Conservation (phyloP, 2,888 invertebrate genomes). For the Phragmatobia fuliginosa region DNA sequence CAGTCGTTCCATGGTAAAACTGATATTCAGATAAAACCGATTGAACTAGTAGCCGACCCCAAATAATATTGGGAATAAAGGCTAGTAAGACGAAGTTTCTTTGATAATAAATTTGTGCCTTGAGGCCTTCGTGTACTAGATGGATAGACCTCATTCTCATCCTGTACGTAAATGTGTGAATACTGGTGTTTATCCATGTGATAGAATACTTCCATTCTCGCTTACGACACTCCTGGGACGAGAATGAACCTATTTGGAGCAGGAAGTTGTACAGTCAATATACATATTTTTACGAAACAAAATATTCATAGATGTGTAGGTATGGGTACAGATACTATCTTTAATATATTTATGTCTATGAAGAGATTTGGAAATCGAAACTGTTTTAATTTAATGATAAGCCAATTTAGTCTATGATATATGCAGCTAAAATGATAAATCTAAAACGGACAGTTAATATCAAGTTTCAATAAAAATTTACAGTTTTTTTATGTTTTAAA, state of each 20-base stretch:
- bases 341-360: background rate
- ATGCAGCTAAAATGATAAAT: background rate
- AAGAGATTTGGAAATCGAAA: background rate
- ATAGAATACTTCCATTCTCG: slow-evolving; percentile 17
- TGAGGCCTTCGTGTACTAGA: background rate
- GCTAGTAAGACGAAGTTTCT: too few relatives aligned
- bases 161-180: background rate
- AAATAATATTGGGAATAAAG: too few relatives aligned
- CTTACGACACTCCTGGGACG: slow-evolving; percentile 12
- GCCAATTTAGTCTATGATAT: background rate
- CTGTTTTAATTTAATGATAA: background rate
- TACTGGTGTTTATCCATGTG: slow-evolving; percentile 9
- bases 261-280: slow-evolving; percentile 15
- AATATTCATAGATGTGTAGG: background rate
- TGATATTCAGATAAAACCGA: too few relatives aligned
- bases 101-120: background rate
- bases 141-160: background rate
- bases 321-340: background rate
- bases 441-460: too few relatives aligned
- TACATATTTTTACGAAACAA: slow-evolving; percentile 11
- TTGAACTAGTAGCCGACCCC: too few relatives aligned
- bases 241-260: slow-evolving; percentile 15
- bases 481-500: too few relatives aligned
- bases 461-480: too few relatives aligned
- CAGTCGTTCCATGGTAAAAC: too few relatives aligned